Percentiles rank a stretch among this genome's conserved stretches.
Evolutionary conservation across 2,888 invertebrate species (phyloP).

Genomic region (Cephalotes varians): DNA sequence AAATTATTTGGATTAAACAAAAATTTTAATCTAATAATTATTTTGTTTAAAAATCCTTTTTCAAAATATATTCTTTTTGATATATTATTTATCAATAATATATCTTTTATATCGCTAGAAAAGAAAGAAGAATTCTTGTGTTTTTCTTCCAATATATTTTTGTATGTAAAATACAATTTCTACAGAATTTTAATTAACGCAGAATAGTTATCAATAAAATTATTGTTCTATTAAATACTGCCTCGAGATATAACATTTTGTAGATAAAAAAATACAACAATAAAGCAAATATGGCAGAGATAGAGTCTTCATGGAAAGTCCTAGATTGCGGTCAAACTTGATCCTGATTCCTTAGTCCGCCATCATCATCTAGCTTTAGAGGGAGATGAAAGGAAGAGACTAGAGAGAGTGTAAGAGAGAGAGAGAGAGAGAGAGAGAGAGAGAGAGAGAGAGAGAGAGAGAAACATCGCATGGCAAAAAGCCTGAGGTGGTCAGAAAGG

Average conservation of each 20-base stretch:
- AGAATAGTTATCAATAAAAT: background rate
- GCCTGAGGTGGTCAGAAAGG: constrained; percentile 45
- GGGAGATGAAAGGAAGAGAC: constrained; percentile 18
- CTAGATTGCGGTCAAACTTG: constrained; percentile 24
- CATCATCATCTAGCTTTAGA: constrained; percentile 33
- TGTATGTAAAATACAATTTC: too few relatives aligned
- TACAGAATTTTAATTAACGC: background rate
- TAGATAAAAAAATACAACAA: background rate
- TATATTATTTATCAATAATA: too few relatives aligned
- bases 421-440: constrained; percentile 31
- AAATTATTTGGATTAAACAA: background rate
- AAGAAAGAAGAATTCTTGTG: background rate
- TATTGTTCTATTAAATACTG: background rate
- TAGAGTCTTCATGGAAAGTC: constrained; percentile 21
- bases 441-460: constrained; percentile 42
- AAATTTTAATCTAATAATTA: background rate
- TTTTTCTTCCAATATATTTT: background rate
- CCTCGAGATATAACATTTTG: background rate
- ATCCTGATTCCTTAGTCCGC: constrained; percentile 43
- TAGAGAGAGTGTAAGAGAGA: constrained; percentile 43
- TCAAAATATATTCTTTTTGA: background rate
- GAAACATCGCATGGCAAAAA: constrained; percentile 18
- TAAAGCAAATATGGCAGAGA: background rate
- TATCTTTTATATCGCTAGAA: background rate
- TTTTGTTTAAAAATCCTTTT: background rate